These are phyloP conservation scores for Cynopterus brachyotis DNA, from an alignment of 2,113 vertebrate species.

Conservation along the genomic window DNA sequence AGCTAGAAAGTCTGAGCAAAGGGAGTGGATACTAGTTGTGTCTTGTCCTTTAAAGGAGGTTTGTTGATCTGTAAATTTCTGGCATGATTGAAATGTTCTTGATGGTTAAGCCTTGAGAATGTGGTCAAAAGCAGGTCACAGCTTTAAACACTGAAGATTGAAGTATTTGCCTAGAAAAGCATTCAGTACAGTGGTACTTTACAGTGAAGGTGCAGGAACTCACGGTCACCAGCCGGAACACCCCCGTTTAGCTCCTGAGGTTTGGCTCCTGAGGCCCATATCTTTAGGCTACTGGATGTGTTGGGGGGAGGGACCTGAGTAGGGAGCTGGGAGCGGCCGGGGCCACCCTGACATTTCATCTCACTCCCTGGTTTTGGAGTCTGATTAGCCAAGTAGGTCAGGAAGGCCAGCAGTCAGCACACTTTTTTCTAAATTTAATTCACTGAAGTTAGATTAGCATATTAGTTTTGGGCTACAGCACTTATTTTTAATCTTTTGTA, in stretches of 20 bases:
- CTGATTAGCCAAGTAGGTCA: not conserved
- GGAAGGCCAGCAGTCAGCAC: not conserved
- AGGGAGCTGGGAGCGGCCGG: not conserved
- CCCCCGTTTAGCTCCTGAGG: not conserved
- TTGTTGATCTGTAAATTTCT: constrained; percentile 41
- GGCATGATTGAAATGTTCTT: constrained; percentile 34
- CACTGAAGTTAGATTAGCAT: not conserved
- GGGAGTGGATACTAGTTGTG: constrained; percentile 68
- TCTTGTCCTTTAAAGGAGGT: constrained; percentile 59
- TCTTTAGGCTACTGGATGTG: not conserved
- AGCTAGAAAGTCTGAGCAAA: constrained; percentile 50
- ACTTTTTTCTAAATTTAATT: constrained; percentile 18
- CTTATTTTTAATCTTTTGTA: constrained; percentile 5
- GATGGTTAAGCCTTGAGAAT: constrained; percentile 1
- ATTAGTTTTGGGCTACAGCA: not conserved
- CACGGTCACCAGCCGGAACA: not conserved
- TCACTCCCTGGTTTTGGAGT: not conserved
- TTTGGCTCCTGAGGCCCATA: not conserved
- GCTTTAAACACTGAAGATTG: not conserved
- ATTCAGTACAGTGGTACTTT: not conserved
- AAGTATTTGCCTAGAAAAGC: constrained; percentile 13
- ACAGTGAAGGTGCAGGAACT: not conserved
- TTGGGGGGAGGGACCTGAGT: too few relatives aligned
- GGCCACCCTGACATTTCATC: not conserved
- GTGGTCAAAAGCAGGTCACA: not conserved